phyloP scores from a whole-genome alignment of 2,113 vertebrate genomes.

The Lontra canadensis region DNA sequence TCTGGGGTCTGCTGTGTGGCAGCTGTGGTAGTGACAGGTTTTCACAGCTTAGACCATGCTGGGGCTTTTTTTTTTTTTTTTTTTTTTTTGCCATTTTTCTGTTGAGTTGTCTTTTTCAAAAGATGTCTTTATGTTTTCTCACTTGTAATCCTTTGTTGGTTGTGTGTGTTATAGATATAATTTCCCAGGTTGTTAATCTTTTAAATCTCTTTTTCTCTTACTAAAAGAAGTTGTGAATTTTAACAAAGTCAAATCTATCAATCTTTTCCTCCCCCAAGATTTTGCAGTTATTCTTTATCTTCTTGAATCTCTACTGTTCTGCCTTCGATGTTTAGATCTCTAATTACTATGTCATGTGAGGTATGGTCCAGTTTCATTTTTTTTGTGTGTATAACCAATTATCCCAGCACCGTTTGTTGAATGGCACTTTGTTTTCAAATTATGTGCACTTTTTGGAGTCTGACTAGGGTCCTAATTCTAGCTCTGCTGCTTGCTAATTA shows the following conservation, averaged over 20 bases:
- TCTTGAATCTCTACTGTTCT: not conserved
- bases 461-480: constrained; percentile 3
- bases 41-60: not conserved
- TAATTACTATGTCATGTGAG: constrained; percentile 20
- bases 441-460: not conserved
- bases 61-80: not conserved
- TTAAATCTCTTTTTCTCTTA: constrained; percentile 25
- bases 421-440: constrained; percentile 18
- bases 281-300: constrained; percentile 40
- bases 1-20: not conserved
- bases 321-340: constrained; percentile 35
- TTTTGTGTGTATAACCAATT: not conserved
- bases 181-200: constrained; percentile 44
- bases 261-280: not conserved
- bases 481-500: constrained; percentile 24
- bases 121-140: constrained; percentile 17
- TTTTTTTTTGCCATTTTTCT: constrained; percentile 49
- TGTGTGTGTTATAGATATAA: not conserved
- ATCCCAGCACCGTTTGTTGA: constrained; percentile 7
- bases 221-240: constrained; percentile 46
- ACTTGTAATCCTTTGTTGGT: constrained; percentile 37
- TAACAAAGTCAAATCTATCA: constrained; percentile 24
- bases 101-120: constrained; percentile 27
- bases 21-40: not conserved
- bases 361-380: not conserved